These are phyloP conservation scores for Sebastes hubbsi DNA, from an alignment of 2,797 vertebrate genomes.

Conservation along the genomic window DNA sequence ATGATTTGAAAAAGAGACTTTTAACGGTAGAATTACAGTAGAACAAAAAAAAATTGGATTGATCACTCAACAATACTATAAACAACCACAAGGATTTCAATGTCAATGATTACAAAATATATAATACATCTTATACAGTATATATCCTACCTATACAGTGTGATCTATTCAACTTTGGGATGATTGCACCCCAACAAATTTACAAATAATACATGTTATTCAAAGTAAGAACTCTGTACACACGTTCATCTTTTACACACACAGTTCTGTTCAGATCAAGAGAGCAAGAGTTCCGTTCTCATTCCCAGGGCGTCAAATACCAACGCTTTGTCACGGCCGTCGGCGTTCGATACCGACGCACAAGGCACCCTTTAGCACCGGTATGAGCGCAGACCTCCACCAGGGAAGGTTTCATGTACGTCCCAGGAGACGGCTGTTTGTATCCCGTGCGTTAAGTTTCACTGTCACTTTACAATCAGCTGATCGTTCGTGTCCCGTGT, in stretches of 20 bases:
- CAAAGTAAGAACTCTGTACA: constrained; percentile 57
- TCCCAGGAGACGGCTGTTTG: too few relatives aligned
- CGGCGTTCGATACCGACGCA: too few relatives aligned
- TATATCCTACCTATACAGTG: constrained; percentile 41
- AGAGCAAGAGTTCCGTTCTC: background rate
- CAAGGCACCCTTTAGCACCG: too few relatives aligned
- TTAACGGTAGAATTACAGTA: constrained; percentile 42
- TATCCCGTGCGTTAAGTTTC: too few relatives aligned
- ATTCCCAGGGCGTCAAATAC: too few relatives aligned
- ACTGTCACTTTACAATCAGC: too few relatives aligned
- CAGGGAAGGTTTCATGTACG: too few relatives aligned
- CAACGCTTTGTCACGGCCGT: too few relatives aligned
- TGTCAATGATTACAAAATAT: constrained; percentile 69
- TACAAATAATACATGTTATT: constrained; percentile 61
- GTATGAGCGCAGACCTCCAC: too few relatives aligned
- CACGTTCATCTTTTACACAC: constrained; percentile 29
- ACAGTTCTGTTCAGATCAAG: constrained; percentile 12
- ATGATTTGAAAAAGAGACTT: constrained; percentile 22
- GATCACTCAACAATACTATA: constrained; percentile 56
- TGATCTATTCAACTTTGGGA: constrained; percentile 24
- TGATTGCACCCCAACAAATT: constrained; percentile 29
- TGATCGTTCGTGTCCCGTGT: too few relatives aligned
- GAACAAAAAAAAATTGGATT: constrained; percentile 36
- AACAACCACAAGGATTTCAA: constrained; percentile 62
- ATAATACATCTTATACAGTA: constrained; percentile 60